phyloP scores from a whole-genome alignment of 2,888 invertebrate species.

The Diarsia brunnea region DNA sequence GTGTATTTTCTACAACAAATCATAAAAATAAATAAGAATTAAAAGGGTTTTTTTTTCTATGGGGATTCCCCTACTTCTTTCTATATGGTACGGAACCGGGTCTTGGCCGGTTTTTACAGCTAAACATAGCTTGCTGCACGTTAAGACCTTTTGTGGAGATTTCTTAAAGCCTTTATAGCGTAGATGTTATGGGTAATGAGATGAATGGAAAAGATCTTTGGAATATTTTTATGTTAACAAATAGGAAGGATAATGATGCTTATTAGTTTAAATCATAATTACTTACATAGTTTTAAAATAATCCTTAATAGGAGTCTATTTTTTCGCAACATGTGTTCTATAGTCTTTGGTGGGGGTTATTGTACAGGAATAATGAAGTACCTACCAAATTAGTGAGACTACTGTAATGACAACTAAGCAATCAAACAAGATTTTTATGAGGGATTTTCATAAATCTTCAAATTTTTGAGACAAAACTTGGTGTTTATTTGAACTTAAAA shows the following conservation, averaged over 20 bases:
- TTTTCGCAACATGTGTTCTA: too few species aligned
- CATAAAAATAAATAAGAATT: too few species aligned
- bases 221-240: neutral
- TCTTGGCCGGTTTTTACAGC: constrained; percentile 42
- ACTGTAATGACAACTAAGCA: too few species aligned
- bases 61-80: too few species aligned
- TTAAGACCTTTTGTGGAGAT: constrained; percentile 37
- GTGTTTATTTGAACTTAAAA: neutral
- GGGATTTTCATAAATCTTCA: neutral
- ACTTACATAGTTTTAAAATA: too few species aligned
- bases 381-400: too few species aligned
- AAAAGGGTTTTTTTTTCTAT: too few species aligned
- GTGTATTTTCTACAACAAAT: too few species aligned
- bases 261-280: neutral
- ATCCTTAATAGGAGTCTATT: too few species aligned
- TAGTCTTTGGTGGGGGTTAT: too few species aligned
- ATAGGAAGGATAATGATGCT: neutral
- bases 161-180: constrained; percentile 41
- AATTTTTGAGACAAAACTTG: neutral
- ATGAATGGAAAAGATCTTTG: constrained; percentile 10
- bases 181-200: constrained; percentile 55
- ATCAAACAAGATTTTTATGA: neutral
- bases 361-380: too few species aligned
- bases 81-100: too few species aligned
- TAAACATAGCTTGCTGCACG: constrained; percentile 16